Evolutionary conservation across 1,140 invertebrate genomes (phyloP).

Genomic region (Sarcophaga bullata): DNA sequence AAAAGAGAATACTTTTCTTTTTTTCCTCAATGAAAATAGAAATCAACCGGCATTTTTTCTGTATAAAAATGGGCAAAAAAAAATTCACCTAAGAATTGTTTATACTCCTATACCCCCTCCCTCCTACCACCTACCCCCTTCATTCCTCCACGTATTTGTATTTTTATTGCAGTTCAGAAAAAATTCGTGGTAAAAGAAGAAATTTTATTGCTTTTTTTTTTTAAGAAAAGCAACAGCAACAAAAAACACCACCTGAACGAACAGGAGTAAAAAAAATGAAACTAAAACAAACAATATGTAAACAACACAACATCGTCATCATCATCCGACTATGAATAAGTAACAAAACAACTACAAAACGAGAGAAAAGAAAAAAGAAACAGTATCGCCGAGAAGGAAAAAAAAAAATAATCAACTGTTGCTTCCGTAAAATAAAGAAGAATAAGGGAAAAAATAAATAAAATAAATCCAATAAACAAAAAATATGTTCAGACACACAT

Average conservation of each 20-base stretch:
- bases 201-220: too few species aligned
- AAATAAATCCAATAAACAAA: background rate
- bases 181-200: too few species aligned
- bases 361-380: background rate
- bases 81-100: background rate
- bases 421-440: slow-evolving; percentile 9
- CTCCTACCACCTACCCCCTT: too few species aligned
- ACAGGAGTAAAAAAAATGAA: background rate
- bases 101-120: too few species aligned
- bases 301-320: background rate
- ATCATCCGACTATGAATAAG: background rate
- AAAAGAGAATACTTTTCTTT: background rate
- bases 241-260: too few species aligned
- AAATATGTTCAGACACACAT: background rate
- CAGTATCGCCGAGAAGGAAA: background rate
- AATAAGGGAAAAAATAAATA: background rate
- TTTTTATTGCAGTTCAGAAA: too few species aligned
- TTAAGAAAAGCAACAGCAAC: too few species aligned
- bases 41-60: background rate
- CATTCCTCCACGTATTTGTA: too few species aligned
- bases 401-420: background rate
- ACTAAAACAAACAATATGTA: background rate
- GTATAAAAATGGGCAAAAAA: background rate
- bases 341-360: background rate
- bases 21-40: too few species aligned